phyloP scores from a whole-genome alignment of 2,888 invertebrate genomes.

The Myopa testacea region DNA sequence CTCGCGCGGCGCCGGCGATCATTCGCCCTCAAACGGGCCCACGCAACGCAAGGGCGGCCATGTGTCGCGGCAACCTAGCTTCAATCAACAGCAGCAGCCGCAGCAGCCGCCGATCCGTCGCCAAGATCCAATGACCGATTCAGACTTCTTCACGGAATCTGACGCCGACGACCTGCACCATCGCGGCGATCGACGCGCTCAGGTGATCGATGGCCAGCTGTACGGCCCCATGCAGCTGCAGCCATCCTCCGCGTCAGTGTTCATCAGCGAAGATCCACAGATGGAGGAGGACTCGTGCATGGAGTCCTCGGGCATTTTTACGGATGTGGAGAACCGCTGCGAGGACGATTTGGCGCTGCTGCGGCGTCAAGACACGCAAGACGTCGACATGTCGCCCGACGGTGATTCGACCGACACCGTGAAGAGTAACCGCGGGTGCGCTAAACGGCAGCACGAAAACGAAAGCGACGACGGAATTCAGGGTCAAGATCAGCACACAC shows the following conservation, averaged over 20 bases:
- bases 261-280: slow-evolving; percentile 70
- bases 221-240: slow-evolving; percentile 74
- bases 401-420: slow-evolving; percentile 68
- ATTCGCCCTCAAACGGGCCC: slow-evolving; percentile 74
- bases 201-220: slow-evolving; percentile 90
- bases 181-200: slow-evolving; percentile 80
- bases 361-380: slow-evolving; percentile 62
- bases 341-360: slow-evolving; percentile 71
- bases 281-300: slow-evolving; percentile 84
- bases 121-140: slow-evolving; percentile 90
- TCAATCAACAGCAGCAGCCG: slow-evolving; percentile 60
- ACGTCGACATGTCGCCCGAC: slow-evolving; percentile 60
- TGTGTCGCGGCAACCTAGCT: slow-evolving; percentile 69
- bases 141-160: slow-evolving; percentile 90
- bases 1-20: slow-evolving; percentile 81
- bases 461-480: slow-evolving; percentile 36
- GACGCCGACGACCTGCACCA: slow-evolving; percentile 83
- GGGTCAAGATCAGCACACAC: slow-evolving; percentile 17
- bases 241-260: slow-evolving; percentile 69
- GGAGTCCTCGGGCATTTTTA: slow-evolving; percentile 91
- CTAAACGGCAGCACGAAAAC: slow-evolving; percentile 27
- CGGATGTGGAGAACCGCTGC: slow-evolving; percentile 83
- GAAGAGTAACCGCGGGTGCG: slow-evolving; percentile 67
- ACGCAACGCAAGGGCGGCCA: slow-evolving; percentile 50
- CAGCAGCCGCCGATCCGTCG: slow-evolving; percentile 74